These are phyloP conservation scores for Lasioglossum baleicum DNA, from an alignment of 1,140 invertebrate species.

Conservation along the genomic window DNA sequence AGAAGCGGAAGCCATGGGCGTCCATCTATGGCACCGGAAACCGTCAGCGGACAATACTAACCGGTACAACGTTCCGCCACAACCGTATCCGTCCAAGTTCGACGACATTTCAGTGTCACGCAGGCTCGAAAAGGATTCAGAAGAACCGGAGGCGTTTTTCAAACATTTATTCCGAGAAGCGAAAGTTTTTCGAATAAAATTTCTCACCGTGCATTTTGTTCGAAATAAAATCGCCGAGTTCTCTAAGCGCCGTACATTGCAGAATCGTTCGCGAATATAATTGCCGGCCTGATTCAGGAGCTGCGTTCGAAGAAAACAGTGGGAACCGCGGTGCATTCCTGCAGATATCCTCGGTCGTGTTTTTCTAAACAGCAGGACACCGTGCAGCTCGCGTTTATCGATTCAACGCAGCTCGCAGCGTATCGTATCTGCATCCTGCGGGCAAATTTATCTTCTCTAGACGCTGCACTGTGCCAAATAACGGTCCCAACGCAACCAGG, in stretches of 20 bases:
- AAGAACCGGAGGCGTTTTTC: not conserved
- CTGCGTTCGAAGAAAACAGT: too few relatives aligned
- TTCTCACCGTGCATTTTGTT: too few relatives aligned
- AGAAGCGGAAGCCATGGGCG: constrained; percentile 39
- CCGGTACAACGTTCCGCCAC: constrained; percentile 53
- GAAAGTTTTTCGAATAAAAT: too few relatives aligned
- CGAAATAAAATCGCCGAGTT: too few relatives aligned
- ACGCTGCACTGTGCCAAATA: constrained; percentile 58
- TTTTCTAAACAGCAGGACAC: too few relatives aligned
- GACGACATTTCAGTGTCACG: constrained; percentile 5
- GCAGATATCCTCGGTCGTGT: too few relatives aligned
- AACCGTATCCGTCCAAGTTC: constrained; percentile 14
- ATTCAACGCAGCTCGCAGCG: not conserved
- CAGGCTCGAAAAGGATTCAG: not conserved
- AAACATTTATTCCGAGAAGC: too few relatives aligned
- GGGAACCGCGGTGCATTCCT: too few relatives aligned
- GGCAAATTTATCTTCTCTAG: constrained; percentile 50
- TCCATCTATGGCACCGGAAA: constrained; percentile 56
- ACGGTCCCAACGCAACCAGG: constrained; percentile 58
- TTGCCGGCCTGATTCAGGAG: too few relatives aligned
- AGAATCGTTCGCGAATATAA: too few relatives aligned
- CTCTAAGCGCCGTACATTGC: too few relatives aligned
- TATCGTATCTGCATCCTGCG: constrained; percentile 28
- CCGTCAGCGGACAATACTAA: constrained; percentile 46
- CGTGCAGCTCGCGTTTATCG: not conserved